Percentiles rank a stretch among this genome's conserved stretches.
These are phyloP conservation scores for Tiaroga cobitis DNA, from an alignment of 2,797 vertebrate genomes.

Conservation along the genomic window DNA sequence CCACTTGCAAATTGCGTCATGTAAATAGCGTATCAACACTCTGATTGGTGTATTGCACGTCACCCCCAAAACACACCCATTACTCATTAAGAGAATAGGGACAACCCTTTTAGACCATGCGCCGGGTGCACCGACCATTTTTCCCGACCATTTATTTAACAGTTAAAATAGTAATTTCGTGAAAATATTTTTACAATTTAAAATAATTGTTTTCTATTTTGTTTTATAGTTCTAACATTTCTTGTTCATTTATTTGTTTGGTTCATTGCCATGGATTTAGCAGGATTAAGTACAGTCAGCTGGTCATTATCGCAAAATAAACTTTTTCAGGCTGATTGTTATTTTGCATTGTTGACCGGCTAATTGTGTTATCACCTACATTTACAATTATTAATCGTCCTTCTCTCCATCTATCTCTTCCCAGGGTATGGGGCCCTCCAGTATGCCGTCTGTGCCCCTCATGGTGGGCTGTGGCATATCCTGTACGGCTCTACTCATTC, in stretches of 20 bases:
- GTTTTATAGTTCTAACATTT: background rate
- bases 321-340: background rate
- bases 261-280: too few relatives aligned
- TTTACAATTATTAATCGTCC: background rate
- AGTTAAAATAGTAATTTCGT: background rate
- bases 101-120: too few relatives aligned
- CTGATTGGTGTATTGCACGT: too few relatives aligned
- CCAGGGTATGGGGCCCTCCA: conserved; percentile 91
- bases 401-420: conserved; percentile 12
- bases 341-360: background rate
- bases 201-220: background rate
- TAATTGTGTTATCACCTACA: background rate
- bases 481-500: conserved; percentile 92
- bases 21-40: too few relatives aligned
- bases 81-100: too few relatives aligned
- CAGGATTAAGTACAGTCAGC: too few relatives aligned
- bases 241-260: background rate
- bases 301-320: background rate
- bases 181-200: background rate
- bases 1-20: too few relatives aligned
- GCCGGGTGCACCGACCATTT: too few relatives aligned
- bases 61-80: too few relatives aligned
- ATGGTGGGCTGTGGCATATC: conserved; percentile 98
- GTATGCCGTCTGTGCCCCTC: conserved; percentile 91
- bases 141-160: background rate